Percentiles rank a stretch among this genome's conserved stretches.
Conservation (phyloP, 2,113 vertebrate species). For the Micronycteris hirsuta region DNA sequence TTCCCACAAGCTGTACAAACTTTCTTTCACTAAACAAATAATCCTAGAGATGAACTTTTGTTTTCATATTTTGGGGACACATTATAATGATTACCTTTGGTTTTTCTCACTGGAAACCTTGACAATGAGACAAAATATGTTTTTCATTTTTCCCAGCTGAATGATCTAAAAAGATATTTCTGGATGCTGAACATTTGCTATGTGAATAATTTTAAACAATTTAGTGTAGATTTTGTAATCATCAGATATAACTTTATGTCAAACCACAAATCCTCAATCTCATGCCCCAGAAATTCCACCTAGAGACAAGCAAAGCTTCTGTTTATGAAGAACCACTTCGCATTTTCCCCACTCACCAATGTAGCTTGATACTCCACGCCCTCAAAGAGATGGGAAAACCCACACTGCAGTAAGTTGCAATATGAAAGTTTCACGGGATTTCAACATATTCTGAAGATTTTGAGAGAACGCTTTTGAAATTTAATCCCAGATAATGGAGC, state of each 20-base stretch:
- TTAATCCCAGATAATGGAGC: background rate
- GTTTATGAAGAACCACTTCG: background rate
- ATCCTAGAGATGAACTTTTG: constrained; percentile 67
- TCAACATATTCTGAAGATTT: background rate
- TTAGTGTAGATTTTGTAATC: background rate
- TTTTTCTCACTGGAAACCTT: constrained; percentile 38
- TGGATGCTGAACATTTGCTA: background rate
- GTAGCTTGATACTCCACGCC: background rate
- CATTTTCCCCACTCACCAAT: background rate
- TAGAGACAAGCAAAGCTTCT: background rate
- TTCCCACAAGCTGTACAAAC: constrained; percentile 81
- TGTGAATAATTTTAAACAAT: background rate
- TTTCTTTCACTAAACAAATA: constrained; percentile 74
- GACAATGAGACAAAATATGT: constrained; percentile 20
- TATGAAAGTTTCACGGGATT: background rate
- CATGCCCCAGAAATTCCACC: background rate
- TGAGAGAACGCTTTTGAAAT: background rate
- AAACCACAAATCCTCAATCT: background rate
- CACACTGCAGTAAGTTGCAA: background rate
- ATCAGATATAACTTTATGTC: background rate
- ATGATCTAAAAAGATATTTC: constrained; percentile 31
- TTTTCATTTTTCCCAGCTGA: constrained; percentile 8
- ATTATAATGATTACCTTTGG: constrained; percentile 35
- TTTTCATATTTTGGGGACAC: background rate
- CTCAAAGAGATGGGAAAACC: background rate